Percentiles rank a stretch among this genome's conserved stretches.
Conservation (phyloP, 2,888 invertebrate species). For the Oasisia sp. region DNA sequence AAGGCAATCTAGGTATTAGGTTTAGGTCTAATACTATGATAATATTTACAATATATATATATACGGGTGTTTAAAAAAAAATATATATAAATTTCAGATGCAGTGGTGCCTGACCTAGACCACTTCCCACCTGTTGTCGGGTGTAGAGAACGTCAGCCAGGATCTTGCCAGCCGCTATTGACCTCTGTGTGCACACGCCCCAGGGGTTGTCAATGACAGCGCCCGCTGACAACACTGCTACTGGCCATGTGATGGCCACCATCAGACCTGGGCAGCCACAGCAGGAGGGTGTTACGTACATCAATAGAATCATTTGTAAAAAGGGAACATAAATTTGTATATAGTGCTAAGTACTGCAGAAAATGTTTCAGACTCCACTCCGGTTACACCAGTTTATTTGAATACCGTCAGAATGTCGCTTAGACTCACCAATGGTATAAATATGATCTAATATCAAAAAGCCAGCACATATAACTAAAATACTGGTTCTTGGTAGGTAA, state of each 20-base stretch:
- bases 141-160: constrained; percentile 74
- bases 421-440: not conserved
- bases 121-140: constrained; percentile 67
- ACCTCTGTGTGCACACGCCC: constrained; percentile 74
- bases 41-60: too few species aligned
- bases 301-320: not conserved
- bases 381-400: too few species aligned
- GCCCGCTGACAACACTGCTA: constrained; percentile 70
- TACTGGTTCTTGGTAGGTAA: not conserved
- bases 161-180: constrained; percentile 73
- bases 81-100: not conserved
- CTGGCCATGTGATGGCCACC: constrained; percentile 75
- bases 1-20: too few species aligned
- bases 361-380: too few species aligned
- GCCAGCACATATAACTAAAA: not conserved
- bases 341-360: too few species aligned
- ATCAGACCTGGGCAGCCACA: constrained; percentile 69
- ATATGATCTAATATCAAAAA: not conserved
- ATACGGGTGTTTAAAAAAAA: not conserved
- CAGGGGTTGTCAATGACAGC: constrained; percentile 74
- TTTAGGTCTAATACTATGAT: too few species aligned
- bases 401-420: too few species aligned
- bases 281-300: not conserved
- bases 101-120: not conserved
- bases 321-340: too few species aligned